Conservation (phyloP, 2,888 invertebrate genomes). For the Nowickia ferox region DNA sequence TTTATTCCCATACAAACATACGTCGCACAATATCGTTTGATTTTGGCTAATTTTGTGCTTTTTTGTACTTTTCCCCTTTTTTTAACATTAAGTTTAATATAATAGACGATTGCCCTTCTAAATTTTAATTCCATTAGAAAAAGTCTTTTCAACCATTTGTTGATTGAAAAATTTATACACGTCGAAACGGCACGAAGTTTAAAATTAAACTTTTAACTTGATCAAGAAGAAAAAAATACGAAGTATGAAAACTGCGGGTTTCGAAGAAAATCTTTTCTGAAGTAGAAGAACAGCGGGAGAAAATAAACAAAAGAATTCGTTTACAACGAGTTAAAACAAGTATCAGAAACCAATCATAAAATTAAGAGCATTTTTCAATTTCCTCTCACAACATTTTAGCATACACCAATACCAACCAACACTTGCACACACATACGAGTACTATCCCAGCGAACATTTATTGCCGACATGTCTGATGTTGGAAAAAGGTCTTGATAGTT, state of each 20-base stretch:
- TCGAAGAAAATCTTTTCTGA: constrained; percentile 30
- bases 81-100: constrained; percentile 52
- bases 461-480: no score
- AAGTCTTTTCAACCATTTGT: constrained; percentile 51
- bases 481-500: no score
- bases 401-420: constrained; percentile 4
- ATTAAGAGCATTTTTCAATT: constrained; percentile 73
- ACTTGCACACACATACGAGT: background rate
- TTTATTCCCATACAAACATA: constrained; percentile 42
- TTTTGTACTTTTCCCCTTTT: background rate
- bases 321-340: constrained; percentile 48
- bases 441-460: no score
- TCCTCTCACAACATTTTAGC: constrained; percentile 68
- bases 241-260: constrained; percentile 45
- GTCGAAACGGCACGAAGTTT: constrained; percentile 46
- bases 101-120: constrained; percentile 71
- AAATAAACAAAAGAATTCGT: constrained; percentile 36
- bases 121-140: constrained; percentile 72
- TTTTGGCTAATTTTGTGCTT: constrained; percentile 1
- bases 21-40: constrained; percentile 46
- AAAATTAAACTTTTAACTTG: constrained; percentile 45
- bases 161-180: constrained; percentile 26
- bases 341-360: constrained; percentile 73
- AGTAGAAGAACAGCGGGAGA: constrained; percentile 17
- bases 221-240: background rate